These are phyloP conservation scores for Teinopalpus imperialis DNA, from an alignment of 2,888 invertebrate genomes.

Conservation along the genomic window DNA sequence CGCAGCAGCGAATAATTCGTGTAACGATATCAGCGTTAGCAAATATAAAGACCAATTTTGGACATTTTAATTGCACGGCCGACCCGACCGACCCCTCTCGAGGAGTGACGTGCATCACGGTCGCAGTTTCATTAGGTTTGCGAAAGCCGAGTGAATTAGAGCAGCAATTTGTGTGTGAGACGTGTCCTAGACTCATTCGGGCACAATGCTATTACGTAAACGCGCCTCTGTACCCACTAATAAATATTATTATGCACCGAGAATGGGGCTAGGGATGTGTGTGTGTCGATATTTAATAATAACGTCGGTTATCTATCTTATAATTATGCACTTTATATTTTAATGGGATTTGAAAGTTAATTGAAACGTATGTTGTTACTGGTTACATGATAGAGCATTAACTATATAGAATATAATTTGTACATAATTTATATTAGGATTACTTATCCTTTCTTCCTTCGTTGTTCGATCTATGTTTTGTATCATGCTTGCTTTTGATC, in stretches of 20 bases:
- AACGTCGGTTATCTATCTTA: too few species aligned
- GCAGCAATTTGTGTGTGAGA: constrained; percentile 72
- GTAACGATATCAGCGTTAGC: constrained; percentile 21
- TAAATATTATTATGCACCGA: constrained; percentile 5
- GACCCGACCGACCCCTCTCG: constrained; percentile 37
- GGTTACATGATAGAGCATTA: too few species aligned
- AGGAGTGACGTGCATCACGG: constrained; percentile 43
- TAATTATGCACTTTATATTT: too few species aligned
- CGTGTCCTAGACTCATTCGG: constrained; percentile 62
- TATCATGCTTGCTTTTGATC: too few species aligned
- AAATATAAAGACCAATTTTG: constrained; percentile 29
- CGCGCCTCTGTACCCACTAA: constrained; percentile 29
- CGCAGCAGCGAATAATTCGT: constrained; percentile 17
- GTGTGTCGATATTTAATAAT: not conserved
- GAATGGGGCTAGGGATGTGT: not conserved
- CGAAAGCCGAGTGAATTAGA: constrained; percentile 74
- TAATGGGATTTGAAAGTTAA: too few species aligned
- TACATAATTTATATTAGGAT: too few species aligned
- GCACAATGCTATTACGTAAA: constrained; percentile 51
- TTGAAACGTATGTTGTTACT: too few species aligned
- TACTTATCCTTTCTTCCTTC: too few species aligned
- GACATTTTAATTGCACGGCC: constrained; percentile 32
- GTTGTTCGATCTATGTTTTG: too few species aligned
- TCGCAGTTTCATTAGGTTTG: constrained; percentile 65
- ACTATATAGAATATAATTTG: too few species aligned